Conservation (phyloP, 2,888 invertebrate species). For the Portevinia maculata region DNA sequence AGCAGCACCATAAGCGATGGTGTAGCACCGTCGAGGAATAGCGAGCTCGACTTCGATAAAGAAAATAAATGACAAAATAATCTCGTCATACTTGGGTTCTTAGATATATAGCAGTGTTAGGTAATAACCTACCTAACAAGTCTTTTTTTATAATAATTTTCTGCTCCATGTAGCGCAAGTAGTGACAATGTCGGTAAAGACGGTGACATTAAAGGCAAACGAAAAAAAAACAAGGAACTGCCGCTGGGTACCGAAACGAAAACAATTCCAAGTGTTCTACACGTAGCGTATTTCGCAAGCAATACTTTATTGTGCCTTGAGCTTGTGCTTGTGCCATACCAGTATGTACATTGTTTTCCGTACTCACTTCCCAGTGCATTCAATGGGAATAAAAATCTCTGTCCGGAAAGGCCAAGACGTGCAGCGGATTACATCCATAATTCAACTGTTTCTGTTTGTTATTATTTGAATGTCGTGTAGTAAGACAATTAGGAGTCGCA, state of each 20-base stretch:
- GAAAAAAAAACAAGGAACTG: constrained; percentile 15
- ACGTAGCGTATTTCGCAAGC: constrained; percentile 28
- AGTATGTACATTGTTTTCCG: not conserved
- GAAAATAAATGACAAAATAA: constrained; percentile 47
- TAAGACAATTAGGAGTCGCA: not conserved
- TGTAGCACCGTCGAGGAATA: constrained; percentile 9
- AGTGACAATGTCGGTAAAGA: constrained; percentile 42
- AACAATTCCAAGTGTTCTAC: constrained; percentile 56
- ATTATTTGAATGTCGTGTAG: not conserved
- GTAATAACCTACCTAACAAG: constrained; percentile 49
- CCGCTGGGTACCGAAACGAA: constrained; percentile 32
- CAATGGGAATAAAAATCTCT: constrained; percentile 11
- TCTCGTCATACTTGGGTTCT: constrained; percentile 52
- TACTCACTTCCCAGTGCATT: not conserved
- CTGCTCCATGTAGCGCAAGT: constrained; percentile 51
- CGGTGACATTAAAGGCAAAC: constrained; percentile 37
- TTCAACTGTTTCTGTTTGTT: constrained; percentile 49
- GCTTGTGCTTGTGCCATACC: not conserved
- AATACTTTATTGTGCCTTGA: not conserved
- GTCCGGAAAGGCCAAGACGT: not conserved
- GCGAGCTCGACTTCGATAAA: constrained; percentile 22
- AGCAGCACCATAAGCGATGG: not conserved
- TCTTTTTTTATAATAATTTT: constrained; percentile 35
- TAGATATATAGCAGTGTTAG: constrained; percentile 51
- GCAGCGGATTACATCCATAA: constrained; percentile 46